phyloP scores from a whole-genome alignment of 2,888 invertebrate genomes.

The Drosophila mettleri region DNA sequence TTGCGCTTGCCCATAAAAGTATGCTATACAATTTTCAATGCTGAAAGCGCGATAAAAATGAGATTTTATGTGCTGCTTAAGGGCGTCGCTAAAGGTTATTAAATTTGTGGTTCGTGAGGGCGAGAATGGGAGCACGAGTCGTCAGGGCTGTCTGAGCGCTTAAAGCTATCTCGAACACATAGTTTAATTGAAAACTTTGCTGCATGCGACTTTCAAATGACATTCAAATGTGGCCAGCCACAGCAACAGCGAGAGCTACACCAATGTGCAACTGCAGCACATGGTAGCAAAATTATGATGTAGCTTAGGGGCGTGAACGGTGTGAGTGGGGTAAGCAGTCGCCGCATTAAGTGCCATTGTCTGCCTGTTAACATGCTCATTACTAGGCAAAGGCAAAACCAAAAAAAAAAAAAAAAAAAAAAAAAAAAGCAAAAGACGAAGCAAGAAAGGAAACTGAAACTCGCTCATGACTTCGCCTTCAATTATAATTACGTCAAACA shows the following conservation, averaged over 20 bases:
- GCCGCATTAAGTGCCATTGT: slow-evolving; percentile 76
- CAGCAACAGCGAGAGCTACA: neutral
- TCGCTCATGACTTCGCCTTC: slow-evolving; percentile 81
- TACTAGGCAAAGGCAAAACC: slow-evolving; percentile 59
- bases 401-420: slow-evolving; percentile 4
- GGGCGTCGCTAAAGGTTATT: slow-evolving; percentile 58
- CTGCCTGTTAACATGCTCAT: slow-evolving; percentile 81
- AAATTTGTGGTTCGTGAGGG: slow-evolving; percentile 27
- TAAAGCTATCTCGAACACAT: slow-evolving; percentile 50
- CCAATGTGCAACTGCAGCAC: slow-evolving; percentile 35
- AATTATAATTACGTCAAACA: slow-evolving; percentile 83
- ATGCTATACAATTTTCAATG: slow-evolving; percentile 60
- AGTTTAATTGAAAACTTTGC: slow-evolving; percentile 59
- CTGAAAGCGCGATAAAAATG: slow-evolving; percentile 64
- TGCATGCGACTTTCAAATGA: slow-evolving; percentile 70
- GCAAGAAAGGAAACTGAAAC: slow-evolving; percentile 58
- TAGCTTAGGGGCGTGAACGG: slow-evolving; percentile 14
- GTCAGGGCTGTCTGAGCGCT: slow-evolving; percentile 15
- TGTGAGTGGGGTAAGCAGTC: slow-evolving; percentile 20
- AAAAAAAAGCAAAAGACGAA: slow-evolving; percentile 3
- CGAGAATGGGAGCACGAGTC: neutral
- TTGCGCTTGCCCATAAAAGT: slow-evolving; percentile 43
- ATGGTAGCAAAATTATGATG: slow-evolving; percentile 58
- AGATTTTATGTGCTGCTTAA: slow-evolving; percentile 66
- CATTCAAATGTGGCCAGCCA: slow-evolving; percentile 57